A percentile compares a stretch with the other conserved stretches of the same genome.
Evolutionary conservation across 2,113 vertebrate genomes (phyloP).

Genomic region (Isichthys henryi): DNA sequence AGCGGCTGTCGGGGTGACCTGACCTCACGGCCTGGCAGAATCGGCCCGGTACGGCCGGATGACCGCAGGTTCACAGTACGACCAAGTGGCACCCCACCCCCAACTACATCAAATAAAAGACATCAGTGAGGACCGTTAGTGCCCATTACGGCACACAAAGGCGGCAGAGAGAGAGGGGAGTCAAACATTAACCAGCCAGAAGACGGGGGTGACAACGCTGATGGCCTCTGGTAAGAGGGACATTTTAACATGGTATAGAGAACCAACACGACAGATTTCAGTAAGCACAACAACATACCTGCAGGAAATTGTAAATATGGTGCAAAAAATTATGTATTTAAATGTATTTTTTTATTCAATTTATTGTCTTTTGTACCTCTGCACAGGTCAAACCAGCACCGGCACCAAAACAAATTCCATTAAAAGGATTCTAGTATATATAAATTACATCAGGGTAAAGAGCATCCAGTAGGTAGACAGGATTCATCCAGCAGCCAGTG

Average conservation of each 20-base stretch:
- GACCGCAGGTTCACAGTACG: neutral
- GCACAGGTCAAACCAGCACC: neutral
- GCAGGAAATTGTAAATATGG: neutral
- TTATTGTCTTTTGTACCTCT: neutral
- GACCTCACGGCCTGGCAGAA: neutral
- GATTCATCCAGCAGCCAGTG: neutral
- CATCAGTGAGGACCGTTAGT: neutral
- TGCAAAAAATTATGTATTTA: neutral
- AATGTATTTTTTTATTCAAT: neutral
- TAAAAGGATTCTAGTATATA: neutral
- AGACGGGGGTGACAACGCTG: neutral
- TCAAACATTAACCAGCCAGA: neutral
- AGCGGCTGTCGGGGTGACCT: neutral
- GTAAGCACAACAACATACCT: neutral
- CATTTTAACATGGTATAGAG: neutral
- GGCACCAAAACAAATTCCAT: neutral
- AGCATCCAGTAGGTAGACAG: neutral
- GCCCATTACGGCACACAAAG: neutral
- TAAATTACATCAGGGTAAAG: neutral
- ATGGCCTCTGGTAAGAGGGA: neutral
- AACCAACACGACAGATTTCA: neutral
- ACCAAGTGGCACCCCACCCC: neutral
- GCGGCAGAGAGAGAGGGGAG: neutral
- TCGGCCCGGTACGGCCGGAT: neutral
- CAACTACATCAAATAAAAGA: neutral